Conservation (phyloP, 1,140 invertebrate genomes). For the Drosophila nikananu region DNA sequence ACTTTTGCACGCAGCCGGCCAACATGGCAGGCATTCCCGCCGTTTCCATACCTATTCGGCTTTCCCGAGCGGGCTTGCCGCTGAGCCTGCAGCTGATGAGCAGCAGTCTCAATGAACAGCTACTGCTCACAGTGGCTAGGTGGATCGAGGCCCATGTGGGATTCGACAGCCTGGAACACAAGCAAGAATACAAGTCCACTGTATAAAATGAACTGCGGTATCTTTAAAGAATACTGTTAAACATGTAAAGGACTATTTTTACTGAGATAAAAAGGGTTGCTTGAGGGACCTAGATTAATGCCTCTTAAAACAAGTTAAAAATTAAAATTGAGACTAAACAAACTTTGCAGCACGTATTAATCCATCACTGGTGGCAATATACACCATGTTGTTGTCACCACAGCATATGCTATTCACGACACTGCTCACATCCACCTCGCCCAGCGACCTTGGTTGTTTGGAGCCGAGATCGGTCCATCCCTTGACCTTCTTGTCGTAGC, state of each 20-base stretch:
- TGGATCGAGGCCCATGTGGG: constrained; percentile 92
- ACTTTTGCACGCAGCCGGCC: constrained; percentile 97
- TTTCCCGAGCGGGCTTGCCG: constrained; percentile 93
- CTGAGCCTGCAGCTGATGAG: constrained; percentile 97
- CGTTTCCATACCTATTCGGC: constrained; percentile 93
- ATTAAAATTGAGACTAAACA: constrained; percentile 25
- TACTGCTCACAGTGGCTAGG: constrained; percentile 92
- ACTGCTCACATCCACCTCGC: constrained; percentile 70
- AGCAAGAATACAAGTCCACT: constrained; percentile 31
- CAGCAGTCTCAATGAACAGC: constrained; percentile 91
- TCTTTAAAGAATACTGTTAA: constrained; percentile 22
- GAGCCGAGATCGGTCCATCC: constrained; percentile 69
- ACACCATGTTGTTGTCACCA: constrained; percentile 66
- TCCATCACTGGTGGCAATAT: constrained; percentile 72
- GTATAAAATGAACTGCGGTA: constrained; percentile 1
- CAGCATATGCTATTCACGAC: constrained; percentile 73
- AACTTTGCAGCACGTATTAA: constrained; percentile 70
- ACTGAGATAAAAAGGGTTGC: background rate
- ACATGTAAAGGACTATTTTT: background rate
- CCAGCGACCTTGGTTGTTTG: constrained; percentile 49
- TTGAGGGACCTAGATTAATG: background rate
- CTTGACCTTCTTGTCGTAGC: constrained; percentile 82
- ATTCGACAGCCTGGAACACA: constrained; percentile 86
- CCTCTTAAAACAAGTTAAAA: constrained; percentile 4
- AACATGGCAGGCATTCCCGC: constrained; percentile 99